phyloP scores from a whole-genome alignment of 2,113 vertebrate species.

The Origma solitaria region DNA sequence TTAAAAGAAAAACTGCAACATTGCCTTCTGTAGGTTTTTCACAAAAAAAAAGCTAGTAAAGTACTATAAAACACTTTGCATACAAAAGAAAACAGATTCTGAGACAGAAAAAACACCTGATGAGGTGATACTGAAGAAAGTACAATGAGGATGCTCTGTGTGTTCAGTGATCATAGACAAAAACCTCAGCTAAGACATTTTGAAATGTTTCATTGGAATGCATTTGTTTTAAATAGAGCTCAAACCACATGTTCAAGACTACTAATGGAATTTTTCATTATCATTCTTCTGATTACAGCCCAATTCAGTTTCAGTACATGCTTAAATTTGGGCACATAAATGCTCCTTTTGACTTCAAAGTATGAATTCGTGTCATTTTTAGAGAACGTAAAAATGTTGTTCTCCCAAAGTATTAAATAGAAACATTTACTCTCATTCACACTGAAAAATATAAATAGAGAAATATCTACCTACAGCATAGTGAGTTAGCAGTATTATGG shows the following conservation, averaged over 20 bases:
- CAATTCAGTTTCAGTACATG: not conserved
- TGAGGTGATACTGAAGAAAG: not conserved
- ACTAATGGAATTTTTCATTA: conserved; percentile 25
- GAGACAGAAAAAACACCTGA: not conserved
- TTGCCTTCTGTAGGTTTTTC: not conserved
- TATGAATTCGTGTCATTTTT: not conserved
- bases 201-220: not conserved
- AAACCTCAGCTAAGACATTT: not conserved
- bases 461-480: not conserved
- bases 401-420: not conserved
- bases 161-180: not conserved
- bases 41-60: not conserved
- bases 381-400: not conserved
- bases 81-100: not conserved
- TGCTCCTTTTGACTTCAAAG: not conserved
- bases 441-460: not conserved
- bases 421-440: not conserved
- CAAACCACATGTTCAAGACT: not conserved
- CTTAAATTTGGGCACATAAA: not conserved
- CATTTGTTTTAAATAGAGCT: not conserved
- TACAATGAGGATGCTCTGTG: not conserved
- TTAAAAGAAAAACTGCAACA: not conserved
- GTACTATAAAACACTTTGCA: not conserved
- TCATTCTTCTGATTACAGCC: not conserved
- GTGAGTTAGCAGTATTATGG: not conserved